Conservation (phyloP, 2,888 invertebrate genomes). For the Pristionchus mayeri region DNA sequence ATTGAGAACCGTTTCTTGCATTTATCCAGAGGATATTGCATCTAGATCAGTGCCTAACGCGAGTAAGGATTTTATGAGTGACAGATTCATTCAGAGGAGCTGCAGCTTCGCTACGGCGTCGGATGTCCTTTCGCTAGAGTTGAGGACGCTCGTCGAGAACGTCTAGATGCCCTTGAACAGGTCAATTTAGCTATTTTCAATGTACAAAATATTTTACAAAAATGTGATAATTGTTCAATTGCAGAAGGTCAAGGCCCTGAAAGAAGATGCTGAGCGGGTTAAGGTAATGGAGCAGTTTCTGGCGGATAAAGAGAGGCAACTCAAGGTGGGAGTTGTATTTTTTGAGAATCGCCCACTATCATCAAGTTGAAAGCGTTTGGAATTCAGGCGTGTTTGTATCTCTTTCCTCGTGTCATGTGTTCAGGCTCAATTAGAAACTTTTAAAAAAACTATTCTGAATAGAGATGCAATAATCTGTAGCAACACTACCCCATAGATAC, state of each 20-base stretch:
- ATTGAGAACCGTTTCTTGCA: too few relatives aligned
- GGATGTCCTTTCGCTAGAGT: conserved; percentile 7
- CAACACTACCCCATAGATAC: too few relatives aligned
- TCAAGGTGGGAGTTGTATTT: neutral
- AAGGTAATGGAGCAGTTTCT: too few relatives aligned
- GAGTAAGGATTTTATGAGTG: neutral
- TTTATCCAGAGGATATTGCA: too few relatives aligned
- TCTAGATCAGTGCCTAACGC: too few relatives aligned
- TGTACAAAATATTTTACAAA: too few relatives aligned
- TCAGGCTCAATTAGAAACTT: too few relatives aligned
- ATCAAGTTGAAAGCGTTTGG: too few relatives aligned
- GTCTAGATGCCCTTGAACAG: neutral
- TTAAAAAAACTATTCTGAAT: too few relatives aligned
- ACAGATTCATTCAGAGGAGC: neutral
- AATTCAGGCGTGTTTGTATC: too few relatives aligned
- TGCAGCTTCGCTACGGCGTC: neutral
- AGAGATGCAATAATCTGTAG: too few relatives aligned
- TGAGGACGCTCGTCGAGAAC: neutral
- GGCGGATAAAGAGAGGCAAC: neutral
- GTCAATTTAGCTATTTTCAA: neutral
- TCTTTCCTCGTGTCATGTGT: too few relatives aligned
- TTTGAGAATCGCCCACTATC: neutral
- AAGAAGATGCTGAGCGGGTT: neutral
- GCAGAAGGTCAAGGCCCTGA: neutral
- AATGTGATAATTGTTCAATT: neutral